phyloP scores from a whole-genome alignment of 2,888 invertebrate genomes.

The Cheilosia scutellata region DNA sequence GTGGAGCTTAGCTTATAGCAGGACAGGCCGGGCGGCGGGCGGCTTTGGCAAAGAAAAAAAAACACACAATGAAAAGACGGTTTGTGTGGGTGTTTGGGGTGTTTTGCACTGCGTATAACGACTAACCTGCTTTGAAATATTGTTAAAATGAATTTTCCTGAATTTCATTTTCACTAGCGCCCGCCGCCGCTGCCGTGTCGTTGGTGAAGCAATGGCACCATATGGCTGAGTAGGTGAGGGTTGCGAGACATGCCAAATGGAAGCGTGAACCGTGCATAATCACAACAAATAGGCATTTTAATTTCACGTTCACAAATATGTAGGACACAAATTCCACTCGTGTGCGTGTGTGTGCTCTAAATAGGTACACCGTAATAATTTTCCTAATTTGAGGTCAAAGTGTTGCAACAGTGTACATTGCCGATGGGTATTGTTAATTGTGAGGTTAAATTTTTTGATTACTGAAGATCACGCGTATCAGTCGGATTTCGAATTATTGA shows the following conservation, averaged over 20 bases:
- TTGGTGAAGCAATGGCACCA: slow-evolving; percentile 18
- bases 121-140: slow-evolving; percentile 42
- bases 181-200: background rate
- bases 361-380: slow-evolving; percentile 3
- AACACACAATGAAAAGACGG: background rate
- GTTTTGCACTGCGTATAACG: slow-evolving; percentile 6
- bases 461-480: slow-evolving; percentile 8
- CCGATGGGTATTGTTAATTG: slow-evolving; percentile 1
- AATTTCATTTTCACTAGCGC: slow-evolving; percentile 56
- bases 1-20: background rate
- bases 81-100: background rate
- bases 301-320: slow-evolving; percentile 4
- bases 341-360: slow-evolving; percentile 3
- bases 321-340: background rate
- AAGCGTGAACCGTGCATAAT: slow-evolving; percentile 24
- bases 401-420: slow-evolving; percentile 2
- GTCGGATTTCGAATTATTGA: slow-evolving; percentile 36
- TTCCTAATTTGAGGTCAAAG: slow-evolving; percentile 40
- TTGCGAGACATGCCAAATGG: slow-evolving; percentile 24
- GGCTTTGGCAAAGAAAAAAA: too few species aligned
- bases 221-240: slow-evolving; percentile 51
- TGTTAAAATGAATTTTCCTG: slow-evolving; percentile 54
- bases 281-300: background rate
- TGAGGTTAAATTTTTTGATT: slow-evolving; percentile 23
- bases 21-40: background rate